Conservation (phyloP, 2,113 vertebrate genomes). For the Gallinago paraguaiae region DNA sequence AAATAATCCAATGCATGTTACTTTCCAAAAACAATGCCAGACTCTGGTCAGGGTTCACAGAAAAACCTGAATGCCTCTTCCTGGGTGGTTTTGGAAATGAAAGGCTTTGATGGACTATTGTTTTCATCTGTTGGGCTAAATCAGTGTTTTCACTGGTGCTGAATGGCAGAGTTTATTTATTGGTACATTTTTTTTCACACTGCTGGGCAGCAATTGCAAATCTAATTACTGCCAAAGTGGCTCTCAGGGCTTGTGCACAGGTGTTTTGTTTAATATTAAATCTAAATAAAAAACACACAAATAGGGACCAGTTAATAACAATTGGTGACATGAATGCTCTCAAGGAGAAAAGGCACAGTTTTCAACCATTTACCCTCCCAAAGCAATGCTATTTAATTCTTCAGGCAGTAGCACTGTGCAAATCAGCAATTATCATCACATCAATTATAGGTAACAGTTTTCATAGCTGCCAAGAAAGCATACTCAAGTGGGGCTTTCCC, state of each 20-base stretch:
- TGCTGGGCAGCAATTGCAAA: slow-evolving; percentile 15
- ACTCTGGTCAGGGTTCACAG: background rate
- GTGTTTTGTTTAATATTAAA: slow-evolving; percentile 22
- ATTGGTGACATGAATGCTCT: background rate
- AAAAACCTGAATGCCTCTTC: background rate
- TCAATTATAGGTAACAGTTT: background rate
- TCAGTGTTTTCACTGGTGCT: background rate
- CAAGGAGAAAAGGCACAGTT: background rate
- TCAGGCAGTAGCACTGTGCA: background rate
- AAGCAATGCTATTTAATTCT: background rate
- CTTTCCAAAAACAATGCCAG: background rate
- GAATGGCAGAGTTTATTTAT: background rate
- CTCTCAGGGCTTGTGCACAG: background rate
- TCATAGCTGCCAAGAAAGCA: accelerated
- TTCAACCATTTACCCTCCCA: background rate
- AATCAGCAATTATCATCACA: background rate
- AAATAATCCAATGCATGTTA: background rate
- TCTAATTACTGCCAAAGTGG: background rate
- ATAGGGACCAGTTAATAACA: background rate
- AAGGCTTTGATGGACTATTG: background rate
- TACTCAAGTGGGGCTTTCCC: background rate
- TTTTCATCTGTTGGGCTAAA: background rate
- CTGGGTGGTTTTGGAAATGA: background rate
- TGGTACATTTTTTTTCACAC: background rate
- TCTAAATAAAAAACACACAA: background rate